Evolutionary conservation across 2,888 invertebrate genomes (phyloP).

Genomic region (Neocrepidodera transversa): DNA sequence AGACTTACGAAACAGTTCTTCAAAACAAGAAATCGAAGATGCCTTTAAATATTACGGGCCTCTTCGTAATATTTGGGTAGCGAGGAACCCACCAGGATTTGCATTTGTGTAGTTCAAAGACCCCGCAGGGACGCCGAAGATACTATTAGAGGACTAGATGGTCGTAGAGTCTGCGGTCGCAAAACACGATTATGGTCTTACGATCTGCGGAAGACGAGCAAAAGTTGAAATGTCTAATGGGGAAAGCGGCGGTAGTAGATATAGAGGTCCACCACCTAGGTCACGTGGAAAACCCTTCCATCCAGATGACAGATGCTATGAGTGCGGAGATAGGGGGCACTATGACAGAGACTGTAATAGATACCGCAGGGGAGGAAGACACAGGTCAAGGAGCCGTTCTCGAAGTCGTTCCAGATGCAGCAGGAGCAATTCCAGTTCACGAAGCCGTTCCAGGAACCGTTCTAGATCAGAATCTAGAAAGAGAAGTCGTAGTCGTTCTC

Average conservation of each 20-base stretch:
- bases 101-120: constrained; percentile 92
- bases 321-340: constrained; percentile 92
- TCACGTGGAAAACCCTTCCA: constrained; percentile 78
- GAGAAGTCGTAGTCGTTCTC: constrained; percentile 54
- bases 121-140: constrained; percentile 85
- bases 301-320: constrained; percentile 92
- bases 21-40: constrained; percentile 88
- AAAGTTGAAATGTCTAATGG: constrained; percentile 94
- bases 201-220: constrained; percentile 87
- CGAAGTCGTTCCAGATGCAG: constrained; percentile 59
- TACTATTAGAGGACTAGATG: constrained; percentile 74
- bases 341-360: constrained; percentile 90
- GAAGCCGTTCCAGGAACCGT: constrained; percentile 58
- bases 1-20: constrained; percentile 88
- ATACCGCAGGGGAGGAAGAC: constrained; percentile 67
- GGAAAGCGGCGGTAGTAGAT: constrained; percentile 66
- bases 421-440: constrained; percentile 57
- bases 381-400: constrained; percentile 60
- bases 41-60: constrained; percentile 89
- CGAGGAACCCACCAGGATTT: constrained; percentile 90
- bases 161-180: constrained; percentile 40
- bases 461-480: constrained; percentile 55
- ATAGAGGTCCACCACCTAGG: constrained; percentile 67
- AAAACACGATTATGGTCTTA: constrained; percentile 67
- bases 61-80: constrained; percentile 92